A percentile compares a stretch with the other conserved stretches of the same genome.
These are phyloP conservation scores for Carpatolechia fugitivella DNA, from an alignment of 2,888 invertebrate genomes.

Conservation along the genomic window DNA sequence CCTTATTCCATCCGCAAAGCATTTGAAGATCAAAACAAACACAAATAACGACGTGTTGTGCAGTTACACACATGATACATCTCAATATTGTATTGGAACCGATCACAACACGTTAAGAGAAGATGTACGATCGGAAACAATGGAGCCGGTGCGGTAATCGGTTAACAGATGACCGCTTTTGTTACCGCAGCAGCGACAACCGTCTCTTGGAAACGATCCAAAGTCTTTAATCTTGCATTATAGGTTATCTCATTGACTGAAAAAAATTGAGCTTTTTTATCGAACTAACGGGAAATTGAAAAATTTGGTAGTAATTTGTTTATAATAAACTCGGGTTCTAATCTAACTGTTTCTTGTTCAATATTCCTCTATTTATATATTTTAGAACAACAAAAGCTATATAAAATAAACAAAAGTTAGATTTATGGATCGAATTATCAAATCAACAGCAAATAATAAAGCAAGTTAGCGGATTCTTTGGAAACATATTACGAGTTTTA, in stretches of 20 bases:
- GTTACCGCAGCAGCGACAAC: slow-evolving; percentile 27
- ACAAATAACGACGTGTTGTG: neutral
- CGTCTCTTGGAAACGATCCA: slow-evolving; percentile 33
- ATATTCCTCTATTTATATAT: too few relatives aligned
- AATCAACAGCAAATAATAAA: too few relatives aligned
- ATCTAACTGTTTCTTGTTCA: too few relatives aligned
- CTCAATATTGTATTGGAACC: neutral
- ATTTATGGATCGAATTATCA: too few relatives aligned
- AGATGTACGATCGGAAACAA: slow-evolving; percentile 12
- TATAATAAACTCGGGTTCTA: too few relatives aligned
- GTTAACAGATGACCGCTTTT: slow-evolving; percentile 34
- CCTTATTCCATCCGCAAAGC: too few relatives aligned
- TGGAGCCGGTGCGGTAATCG: slow-evolving; percentile 19
- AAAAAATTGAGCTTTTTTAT: neutral
- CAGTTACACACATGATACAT: neutral
- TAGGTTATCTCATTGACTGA: slow-evolving; percentile 16
- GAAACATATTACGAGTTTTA: too few relatives aligned
- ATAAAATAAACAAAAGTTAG: too few relatives aligned
- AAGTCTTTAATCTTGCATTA: slow-evolving; percentile 29
- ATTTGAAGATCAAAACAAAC: neutral
- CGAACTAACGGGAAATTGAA: slow-evolving; percentile 17
- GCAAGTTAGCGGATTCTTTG: too few relatives aligned
- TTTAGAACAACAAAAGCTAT: too few relatives aligned
- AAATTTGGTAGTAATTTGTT: too few relatives aligned
- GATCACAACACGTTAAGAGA: neutral